Conservation (phyloP, 2,888 invertebrate genomes). For the Pollenia labialis region DNA sequence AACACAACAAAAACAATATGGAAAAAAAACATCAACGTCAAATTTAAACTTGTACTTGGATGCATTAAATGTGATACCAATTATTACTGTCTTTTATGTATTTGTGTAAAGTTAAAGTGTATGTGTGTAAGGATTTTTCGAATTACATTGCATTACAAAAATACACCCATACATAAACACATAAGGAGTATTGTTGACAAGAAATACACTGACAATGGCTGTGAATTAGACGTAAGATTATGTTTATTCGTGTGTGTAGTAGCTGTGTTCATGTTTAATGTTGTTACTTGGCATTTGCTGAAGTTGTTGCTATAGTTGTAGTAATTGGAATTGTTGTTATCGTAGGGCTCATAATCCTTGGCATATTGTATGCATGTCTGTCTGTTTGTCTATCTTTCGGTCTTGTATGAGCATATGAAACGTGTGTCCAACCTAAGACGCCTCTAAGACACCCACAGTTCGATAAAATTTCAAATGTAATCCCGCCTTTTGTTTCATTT, state of each 20-base stretch:
- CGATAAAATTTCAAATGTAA: slow-evolving; percentile 64
- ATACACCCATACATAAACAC: slow-evolving; percentile 3
- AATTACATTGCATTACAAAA: slow-evolving; percentile 7
- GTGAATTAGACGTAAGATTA: slow-evolving; percentile 38
- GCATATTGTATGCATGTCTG: slow-evolving; percentile 58
- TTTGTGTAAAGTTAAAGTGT: neutral
- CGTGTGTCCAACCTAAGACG: slow-evolving; percentile 68
- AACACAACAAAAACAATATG: slow-evolving; percentile 45
- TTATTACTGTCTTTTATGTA: slow-evolving; percentile 33
- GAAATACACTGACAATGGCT: slow-evolving; percentile 8
- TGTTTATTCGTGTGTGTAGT: slow-evolving; percentile 4
- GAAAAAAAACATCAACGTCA: neutral
- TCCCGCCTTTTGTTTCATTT: slow-evolving; percentile 54
- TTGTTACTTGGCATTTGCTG: slow-evolving; percentile 8
- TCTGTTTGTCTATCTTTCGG: slow-evolving; percentile 23
- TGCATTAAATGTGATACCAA: slow-evolving; percentile 58
- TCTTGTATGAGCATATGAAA: slow-evolving; percentile 65
- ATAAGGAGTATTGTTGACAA: slow-evolving; percentile 41
- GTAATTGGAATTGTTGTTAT: slow-evolving; percentile 45
- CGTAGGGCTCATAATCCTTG: slow-evolving; percentile 66
- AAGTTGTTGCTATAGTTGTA: slow-evolving; percentile 12
- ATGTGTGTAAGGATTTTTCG: slow-evolving; percentile 35
- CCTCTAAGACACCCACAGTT: slow-evolving; percentile 64
- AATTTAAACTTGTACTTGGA: slow-evolving; percentile 30
- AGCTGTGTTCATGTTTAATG: neutral